Evolutionary conservation across 2,797 vertebrate species (phyloP), one percentile per base, ranked within the genome.

Genomic region (Denticeps clupeoides): DNA sequence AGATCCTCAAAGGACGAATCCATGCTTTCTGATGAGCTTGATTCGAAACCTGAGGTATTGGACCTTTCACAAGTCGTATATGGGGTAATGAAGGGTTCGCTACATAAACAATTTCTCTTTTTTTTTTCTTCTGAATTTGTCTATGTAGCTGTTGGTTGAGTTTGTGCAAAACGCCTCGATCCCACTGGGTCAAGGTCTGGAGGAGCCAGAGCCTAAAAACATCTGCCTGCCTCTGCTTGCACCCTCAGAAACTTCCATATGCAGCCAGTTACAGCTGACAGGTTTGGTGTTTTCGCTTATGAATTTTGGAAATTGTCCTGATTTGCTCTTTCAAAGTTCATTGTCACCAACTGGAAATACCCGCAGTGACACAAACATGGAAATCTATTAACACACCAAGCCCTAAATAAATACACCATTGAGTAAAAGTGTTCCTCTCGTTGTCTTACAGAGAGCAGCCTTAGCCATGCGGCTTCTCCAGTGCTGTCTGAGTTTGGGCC

Each of bases 1-100:
- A 89, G 85, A 70, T 79, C 71, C 73, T 68, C 65, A 70, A 84
- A 87, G 84, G 72, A 80, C 84, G 84, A 88, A 91, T 88, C 88
- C 86, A 99, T 99, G 93, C 92, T 99, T 89, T 99, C 95, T 77
- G 95, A 99, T 97, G 95, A 99, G 82, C 89, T 99, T 65, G 90
- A 97, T 75, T 92, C 93, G 83, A 99, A 94, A 85, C 95, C 95
- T 77, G 93, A 99, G 91, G 95, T 99, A 69, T 42, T 11, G 9
- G 11, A 9, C 41, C 5, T 24, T 25, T 4, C 4, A 4, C 24
- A 25, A 19, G n/a, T n/a, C n/a, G n/a, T n/a, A n/a, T n/a, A n/a
- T n/a, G n/a, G n/a, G 26, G 3, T 27, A 10, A 10, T 10, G 10
- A 26, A 10, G 5, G 11, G 31, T 11, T 31, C 11, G 4, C 5